These are phyloP conservation scores for Trachelus troglodyta DNA, from an alignment of 2,888 invertebrate species.

Conservation along the genomic window DNA sequence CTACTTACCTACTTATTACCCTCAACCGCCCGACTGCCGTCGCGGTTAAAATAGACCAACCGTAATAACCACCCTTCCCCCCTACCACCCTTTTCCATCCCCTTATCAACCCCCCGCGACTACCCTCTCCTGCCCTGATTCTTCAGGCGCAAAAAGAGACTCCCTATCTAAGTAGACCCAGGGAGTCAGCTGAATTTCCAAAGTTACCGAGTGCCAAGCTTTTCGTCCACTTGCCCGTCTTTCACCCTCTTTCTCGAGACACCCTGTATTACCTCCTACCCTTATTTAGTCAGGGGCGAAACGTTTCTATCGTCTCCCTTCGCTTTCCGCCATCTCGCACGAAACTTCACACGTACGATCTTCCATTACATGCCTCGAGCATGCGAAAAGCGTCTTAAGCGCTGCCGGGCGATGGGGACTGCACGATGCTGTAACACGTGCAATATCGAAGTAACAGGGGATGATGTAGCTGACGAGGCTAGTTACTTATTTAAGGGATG, in stretches of 20 bases:
- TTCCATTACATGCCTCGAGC: background rate
- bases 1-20: conserved; percentile 20
- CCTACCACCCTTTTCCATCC: background rate
- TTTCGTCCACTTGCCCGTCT: background rate
- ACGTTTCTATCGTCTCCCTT: background rate
- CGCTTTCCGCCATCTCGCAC: no score
- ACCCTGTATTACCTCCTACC: background rate
- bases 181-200: background rate
- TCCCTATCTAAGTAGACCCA: background rate
- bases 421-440: background rate
- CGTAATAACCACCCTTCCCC: background rate
- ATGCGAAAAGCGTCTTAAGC: no score
- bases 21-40: conserved; percentile 8
- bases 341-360: background rate
- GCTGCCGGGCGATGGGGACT: background rate
- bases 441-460: background rate
- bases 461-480: background rate
- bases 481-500: background rate
- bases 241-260: background rate
- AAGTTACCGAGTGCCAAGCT: background rate
- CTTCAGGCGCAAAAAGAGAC: background rate
- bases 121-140: accelerated
- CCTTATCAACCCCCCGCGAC: no score
- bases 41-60: background rate
- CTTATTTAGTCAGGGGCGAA: background rate